phyloP scores from a whole-genome alignment of 2,113 vertebrate species.

The Physeter macrocephalus region DNA sequence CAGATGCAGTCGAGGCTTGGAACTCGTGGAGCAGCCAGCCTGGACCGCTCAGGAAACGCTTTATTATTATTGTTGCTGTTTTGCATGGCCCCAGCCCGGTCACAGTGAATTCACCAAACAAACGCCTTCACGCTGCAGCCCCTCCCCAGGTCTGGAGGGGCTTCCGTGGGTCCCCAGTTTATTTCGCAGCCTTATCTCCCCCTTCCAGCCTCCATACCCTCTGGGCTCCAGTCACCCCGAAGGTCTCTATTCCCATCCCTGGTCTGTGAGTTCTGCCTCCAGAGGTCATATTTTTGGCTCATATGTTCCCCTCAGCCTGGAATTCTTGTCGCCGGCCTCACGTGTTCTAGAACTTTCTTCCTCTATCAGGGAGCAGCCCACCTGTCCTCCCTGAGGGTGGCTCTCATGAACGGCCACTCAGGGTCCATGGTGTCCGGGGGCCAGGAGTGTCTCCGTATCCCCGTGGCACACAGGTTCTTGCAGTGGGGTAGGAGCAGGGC shows the following conservation, averaged over 20 bases:
- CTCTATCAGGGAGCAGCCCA: neutral
- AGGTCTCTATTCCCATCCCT: accelerated
- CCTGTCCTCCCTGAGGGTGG: neutral
- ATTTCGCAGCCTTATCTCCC: no score
- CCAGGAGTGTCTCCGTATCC: neutral
- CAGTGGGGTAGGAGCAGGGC: neutral
- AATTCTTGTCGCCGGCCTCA: neutral
- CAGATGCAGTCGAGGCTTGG: accelerated
- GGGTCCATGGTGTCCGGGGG: neutral
- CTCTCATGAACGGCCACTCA: accelerated
- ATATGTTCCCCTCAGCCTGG: accelerated
- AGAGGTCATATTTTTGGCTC: neutral
- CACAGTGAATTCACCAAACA: accelerated
- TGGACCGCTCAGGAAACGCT: accelerated
- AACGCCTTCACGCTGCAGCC: neutral
- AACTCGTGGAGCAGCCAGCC: accelerated
- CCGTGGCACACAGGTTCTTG: neutral
- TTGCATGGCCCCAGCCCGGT: neutral
- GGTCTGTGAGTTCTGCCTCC: neutral
- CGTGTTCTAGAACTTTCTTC: neutral
- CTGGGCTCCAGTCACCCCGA: neutral
- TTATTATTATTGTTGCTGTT: accelerated
- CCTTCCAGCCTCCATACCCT: neutral
- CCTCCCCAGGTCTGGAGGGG: no score
- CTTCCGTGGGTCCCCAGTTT: neutral